phyloP scores from a whole-genome alignment of 2,888 invertebrate species.

The Ferdinandea cuprea region DNA sequence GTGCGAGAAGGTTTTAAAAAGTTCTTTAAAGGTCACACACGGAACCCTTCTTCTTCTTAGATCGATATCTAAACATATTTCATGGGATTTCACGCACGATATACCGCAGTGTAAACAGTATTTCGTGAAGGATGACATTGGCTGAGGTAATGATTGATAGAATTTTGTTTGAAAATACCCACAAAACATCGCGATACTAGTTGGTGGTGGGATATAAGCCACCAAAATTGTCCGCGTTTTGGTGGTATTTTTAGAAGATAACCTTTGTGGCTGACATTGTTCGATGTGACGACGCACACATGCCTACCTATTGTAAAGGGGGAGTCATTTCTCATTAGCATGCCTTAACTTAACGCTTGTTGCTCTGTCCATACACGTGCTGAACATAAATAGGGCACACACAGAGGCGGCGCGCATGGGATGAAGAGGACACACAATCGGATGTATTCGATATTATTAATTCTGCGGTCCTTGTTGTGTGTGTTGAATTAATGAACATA shows the following conservation, averaged over 20 bases:
- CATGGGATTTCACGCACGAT: not conserved
- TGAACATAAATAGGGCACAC: constrained; percentile 28
- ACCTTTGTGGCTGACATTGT: constrained; percentile 20
- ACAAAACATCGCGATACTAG: too few relatives aligned
- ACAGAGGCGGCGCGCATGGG: not conserved
- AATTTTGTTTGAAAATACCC: too few relatives aligned
- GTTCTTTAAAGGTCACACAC: constrained; percentile 26
- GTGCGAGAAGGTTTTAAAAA: too few relatives aligned
- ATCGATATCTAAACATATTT: not conserved
- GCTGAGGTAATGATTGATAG: not conserved
- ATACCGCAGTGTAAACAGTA: not conserved
- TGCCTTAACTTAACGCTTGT: constrained; percentile 27
- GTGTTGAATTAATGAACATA: constrained; percentile 19
- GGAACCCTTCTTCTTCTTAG: too few relatives aligned
- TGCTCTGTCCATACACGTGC: constrained; percentile 18
- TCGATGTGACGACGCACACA: not conserved
- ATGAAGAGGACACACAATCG: not conserved
- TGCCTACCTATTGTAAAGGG: too few relatives aligned
- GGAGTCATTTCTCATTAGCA: constrained; percentile 23
- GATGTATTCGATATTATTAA: not conserved
- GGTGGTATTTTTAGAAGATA: constrained; percentile 33
- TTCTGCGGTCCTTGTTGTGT: constrained; percentile 22
- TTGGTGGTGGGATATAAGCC: not conserved
- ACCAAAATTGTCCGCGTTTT: not conserved
- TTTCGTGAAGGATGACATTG: not conserved